Evolutionary conservation across 2,113 vertebrate species (phyloP).

Genomic region (Xerus inauris): DNA sequence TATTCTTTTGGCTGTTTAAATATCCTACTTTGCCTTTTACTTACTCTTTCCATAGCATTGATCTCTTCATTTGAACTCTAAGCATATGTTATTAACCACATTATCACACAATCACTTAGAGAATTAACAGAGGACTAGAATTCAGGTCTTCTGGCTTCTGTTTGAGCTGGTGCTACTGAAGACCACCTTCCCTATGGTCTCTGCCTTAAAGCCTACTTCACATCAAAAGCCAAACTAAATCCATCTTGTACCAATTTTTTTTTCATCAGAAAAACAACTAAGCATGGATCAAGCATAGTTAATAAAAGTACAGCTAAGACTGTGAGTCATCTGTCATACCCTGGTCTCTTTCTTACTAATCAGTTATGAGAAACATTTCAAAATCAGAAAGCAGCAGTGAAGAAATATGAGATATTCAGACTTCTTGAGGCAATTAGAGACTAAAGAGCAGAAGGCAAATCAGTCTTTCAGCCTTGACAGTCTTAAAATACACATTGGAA

Average conservation of each 20-base stretch:
- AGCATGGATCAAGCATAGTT: constrained; percentile 20
- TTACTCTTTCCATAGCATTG: not conserved
- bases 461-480: constrained; percentile 44
- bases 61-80: not conserved
- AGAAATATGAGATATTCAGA: constrained; percentile 59
- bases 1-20: not conserved
- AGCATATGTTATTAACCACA: not conserved
- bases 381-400: constrained; percentile 51
- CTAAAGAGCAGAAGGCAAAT: constrained; percentile 66
- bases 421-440: constrained; percentile 69
- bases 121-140: not conserved
- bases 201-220: not conserved
- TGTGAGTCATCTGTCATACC: constrained; percentile 64
- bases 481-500: constrained; percentile 64
- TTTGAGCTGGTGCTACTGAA: not conserved
- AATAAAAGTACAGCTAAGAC: constrained; percentile 68
- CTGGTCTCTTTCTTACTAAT: constrained; percentile 59
- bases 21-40: not conserved
- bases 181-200: not conserved
- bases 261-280: constrained; percentile 54
- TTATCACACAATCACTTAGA: not conserved
- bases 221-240: not conserved
- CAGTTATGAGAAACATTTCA: constrained; percentile 69
- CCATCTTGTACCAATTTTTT: constrained; percentile 21
- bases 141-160: not conserved